Conservation (phyloP, 2,888 invertebrate genomes). For the Orchesella flavescens region DNA sequence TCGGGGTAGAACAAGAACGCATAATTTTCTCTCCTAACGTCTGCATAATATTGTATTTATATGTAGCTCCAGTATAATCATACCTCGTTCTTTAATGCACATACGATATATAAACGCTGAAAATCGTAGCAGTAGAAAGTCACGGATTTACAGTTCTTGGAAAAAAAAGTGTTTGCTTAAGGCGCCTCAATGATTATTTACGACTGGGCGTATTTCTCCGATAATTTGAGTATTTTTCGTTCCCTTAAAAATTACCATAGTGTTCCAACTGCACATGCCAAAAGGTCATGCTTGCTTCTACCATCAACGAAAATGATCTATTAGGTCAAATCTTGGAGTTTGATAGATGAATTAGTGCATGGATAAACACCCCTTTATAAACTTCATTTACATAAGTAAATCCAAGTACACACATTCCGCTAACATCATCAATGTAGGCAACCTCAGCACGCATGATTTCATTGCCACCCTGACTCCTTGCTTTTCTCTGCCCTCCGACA, state of each 20-base stretch:
- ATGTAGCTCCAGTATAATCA: not conserved
- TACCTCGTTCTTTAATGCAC: not conserved
- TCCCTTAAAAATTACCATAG: constrained; percentile 7
- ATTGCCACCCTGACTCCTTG: constrained; percentile 38
- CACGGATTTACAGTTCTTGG: too few relatives aligned
- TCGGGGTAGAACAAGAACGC: too few relatives aligned
- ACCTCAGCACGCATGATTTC: constrained; percentile 13
- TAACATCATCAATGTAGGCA: constrained; percentile 4
- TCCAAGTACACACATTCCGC: not conserved
- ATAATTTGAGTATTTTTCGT: constrained; percentile 4
- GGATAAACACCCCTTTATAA: constrained; percentile 5
- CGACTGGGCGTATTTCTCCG: constrained; percentile 2
- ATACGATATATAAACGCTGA: not conserved
- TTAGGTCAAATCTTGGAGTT: not conserved
- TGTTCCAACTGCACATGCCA: constrained; percentile 28
- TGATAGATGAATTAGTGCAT: constrained; percentile 33
- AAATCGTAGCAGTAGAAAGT: too few relatives aligned
- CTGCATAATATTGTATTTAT: not conserved
- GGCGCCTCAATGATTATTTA: constrained; percentile 52
- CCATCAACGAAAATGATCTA: not conserved
- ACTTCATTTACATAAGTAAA: constrained; percentile 25
- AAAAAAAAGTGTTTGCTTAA: constrained; percentile 32
- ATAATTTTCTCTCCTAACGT: too few relatives aligned
- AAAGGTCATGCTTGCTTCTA: constrained; percentile 15
- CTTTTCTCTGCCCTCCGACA: not conserved